These are phyloP conservation scores for Gobiocypris rarus DNA, from an alignment of 2,113 vertebrate species.

Conservation along the genomic window DNA sequence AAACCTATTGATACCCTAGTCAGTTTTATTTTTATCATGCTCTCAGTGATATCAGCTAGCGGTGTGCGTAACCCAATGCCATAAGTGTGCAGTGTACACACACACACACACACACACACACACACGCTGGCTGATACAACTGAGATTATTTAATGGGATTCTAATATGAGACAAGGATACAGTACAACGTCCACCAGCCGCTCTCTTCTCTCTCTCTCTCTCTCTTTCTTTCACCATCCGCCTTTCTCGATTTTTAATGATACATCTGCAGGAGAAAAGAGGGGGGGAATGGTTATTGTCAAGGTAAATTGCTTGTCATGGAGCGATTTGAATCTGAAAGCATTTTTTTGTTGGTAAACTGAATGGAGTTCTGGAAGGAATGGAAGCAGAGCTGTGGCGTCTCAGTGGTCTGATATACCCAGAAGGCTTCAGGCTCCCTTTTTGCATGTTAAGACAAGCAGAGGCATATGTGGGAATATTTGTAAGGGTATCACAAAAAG, in stretches of 20 bases:
- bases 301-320: constrained; percentile 58
- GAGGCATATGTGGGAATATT: not conserved
- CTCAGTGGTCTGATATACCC: constrained; percentile 5
- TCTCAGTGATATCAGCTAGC: not conserved
- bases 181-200: constrained; percentile 32
- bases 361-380: constrained; percentile 54
- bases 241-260: constrained; percentile 37
- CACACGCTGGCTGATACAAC: not conserved
- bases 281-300: constrained; percentile 48
- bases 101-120: not conserved
- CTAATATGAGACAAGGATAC: constrained; percentile 41
- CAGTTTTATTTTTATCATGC: not conserved
- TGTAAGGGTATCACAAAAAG: not conserved
- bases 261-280: constrained; percentile 40
- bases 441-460: not conserved
- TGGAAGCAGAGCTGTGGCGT: not conserved
- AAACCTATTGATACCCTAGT: not conserved
- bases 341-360: constrained; percentile 54
- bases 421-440: constrained; percentile 11
- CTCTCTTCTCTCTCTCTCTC: not conserved
- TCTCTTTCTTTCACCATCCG: too few relatives aligned
- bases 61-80: not conserved
- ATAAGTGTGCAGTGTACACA: not conserved
- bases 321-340: constrained; percentile 64
- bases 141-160: constrained; percentile 48